Evolutionary conservation across 2,113 vertebrate genomes (phyloP).

Genomic region (Callopanchax toddi): DNA sequence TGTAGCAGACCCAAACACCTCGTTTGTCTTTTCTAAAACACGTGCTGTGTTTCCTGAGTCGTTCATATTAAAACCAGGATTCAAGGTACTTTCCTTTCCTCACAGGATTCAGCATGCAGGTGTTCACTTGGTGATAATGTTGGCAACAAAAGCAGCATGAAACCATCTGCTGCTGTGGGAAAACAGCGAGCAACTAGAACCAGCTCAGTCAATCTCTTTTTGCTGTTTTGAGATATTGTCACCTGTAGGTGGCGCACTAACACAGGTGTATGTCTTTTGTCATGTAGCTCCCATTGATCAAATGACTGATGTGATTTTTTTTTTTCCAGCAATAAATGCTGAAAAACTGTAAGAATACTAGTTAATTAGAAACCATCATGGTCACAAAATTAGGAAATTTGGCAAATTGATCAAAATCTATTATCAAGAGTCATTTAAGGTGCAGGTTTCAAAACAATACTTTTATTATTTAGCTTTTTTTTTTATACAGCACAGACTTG

Average conservation of each 20-base stretch:
- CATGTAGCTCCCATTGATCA: no score
- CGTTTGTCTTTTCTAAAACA: conserved; percentile 11
- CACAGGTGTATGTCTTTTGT: neutral
- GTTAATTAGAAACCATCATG: no score
- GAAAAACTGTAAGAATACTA: no score
- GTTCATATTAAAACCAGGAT: neutral
- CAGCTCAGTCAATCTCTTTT: neutral
- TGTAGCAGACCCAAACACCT: conserved; percentile 22
- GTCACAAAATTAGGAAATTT: no score
- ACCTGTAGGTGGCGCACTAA: neutral
- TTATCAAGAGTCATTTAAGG: no score
- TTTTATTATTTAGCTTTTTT: no score
- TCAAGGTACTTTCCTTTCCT: neutral
- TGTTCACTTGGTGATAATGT: neutral
- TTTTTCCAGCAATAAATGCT: no score
- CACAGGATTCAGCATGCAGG: neutral
- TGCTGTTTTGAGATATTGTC: neutral
- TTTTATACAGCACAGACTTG: no score
- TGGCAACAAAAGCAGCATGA: conserved; percentile 27
- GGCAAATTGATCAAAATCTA: no score
- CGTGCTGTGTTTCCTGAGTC: conserved; percentile 18
- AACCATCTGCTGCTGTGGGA: neutral
- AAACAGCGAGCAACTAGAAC: neutral
- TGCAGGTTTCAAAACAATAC: no score
- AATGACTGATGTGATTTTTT: no score